A percentile compares a stretch with the other conserved stretches of the same genome.
Evolutionary conservation across 2,113 vertebrate species (phyloP).

Genomic region (Charina bottae): DNA sequence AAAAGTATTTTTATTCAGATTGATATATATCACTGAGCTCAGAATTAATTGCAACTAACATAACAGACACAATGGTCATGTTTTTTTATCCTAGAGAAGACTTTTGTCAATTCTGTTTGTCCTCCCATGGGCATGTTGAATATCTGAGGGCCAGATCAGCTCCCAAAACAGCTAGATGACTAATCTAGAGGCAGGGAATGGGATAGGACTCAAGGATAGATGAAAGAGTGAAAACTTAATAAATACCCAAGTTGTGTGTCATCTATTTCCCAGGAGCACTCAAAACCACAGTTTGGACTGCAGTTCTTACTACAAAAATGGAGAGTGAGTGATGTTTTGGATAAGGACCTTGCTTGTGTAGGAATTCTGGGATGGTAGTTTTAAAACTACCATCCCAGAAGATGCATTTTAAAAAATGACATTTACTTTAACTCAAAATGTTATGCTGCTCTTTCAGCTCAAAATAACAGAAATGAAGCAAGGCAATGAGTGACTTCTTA

Average conservation of each 20-base stretch:
- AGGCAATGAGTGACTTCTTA: background rate
- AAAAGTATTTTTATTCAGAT: background rate
- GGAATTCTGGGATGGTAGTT: too few relatives aligned
- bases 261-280: background rate
- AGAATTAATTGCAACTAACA: background rate
- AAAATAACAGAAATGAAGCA: background rate
- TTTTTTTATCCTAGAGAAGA: background rate
- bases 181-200: background rate
- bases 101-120: background rate
- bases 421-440: background rate
- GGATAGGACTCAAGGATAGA: background rate
- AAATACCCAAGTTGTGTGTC: background rate
- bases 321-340: background rate
- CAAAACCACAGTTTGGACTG: background rate
- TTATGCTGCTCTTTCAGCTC: background rate
- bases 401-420: background rate
- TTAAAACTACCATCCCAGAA: too few relatives aligned
- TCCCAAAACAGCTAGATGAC: background rate
- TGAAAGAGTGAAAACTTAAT: background rate
- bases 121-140: background rate
- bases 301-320: background rate
- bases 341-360: background rate
- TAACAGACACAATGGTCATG: background rate
- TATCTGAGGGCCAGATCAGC: background rate
- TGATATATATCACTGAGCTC: background rate